These are phyloP conservation scores for Echinops telfairi DNA, from an alignment of 2,113 vertebrate genomes.

Conservation along the genomic window DNA sequence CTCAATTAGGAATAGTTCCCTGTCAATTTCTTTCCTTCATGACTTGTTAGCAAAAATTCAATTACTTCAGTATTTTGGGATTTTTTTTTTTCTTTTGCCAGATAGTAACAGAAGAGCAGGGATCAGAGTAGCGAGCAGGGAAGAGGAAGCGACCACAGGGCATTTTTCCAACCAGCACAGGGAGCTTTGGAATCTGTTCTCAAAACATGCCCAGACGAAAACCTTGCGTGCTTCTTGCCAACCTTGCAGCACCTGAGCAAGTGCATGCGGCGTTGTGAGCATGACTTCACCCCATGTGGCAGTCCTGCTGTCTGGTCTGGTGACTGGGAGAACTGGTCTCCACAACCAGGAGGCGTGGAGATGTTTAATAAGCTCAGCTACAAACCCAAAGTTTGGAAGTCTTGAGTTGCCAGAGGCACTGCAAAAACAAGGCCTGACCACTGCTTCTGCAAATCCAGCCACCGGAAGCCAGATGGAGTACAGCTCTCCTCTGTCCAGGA, in stretches of 20 bases:
- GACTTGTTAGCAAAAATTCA: slow-evolving; percentile 27
- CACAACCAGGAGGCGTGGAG: not conserved
- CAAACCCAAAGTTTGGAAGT: not conserved
- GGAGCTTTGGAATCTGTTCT: slow-evolving; percentile 31
- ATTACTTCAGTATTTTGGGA: not conserved
- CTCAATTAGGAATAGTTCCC: not conserved
- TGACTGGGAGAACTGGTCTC: not conserved
- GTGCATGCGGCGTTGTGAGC: not conserved
- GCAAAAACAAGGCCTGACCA: not conserved
- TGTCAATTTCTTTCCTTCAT: slow-evolving; percentile 30
- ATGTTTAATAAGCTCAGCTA: not conserved
- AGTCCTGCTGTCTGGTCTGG: slow-evolving; percentile 29
- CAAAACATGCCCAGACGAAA: slow-evolving; percentile 2
- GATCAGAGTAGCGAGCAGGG: not conserved
- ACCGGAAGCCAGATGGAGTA: not conserved
- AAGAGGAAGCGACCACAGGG: slow-evolving; percentile 36
- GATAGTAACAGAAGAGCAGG: not conserved
- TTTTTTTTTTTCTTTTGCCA: not conserved
- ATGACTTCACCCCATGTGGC: not conserved
- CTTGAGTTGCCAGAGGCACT: not conserved
- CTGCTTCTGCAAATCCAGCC: not conserved
- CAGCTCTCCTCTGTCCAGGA: not conserved
- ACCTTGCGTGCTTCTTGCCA: not conserved
- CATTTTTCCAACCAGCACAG: slow-evolving; percentile 5
- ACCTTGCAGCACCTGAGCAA: not conserved